phyloP scores from a whole-genome alignment of 64 coral and sea anemone species.

The Montipora cactus region DNA sequence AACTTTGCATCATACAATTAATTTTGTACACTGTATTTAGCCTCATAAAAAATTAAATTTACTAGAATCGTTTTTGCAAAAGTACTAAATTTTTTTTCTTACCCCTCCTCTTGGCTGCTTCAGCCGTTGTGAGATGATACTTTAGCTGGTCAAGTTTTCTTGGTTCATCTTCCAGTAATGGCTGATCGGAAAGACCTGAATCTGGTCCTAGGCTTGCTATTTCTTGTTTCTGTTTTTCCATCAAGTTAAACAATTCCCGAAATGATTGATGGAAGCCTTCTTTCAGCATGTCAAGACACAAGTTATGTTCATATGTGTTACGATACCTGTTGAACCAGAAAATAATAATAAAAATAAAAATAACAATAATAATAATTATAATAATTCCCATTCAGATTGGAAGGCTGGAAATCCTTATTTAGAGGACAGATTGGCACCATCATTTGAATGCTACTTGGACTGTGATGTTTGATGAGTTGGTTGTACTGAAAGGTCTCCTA shows the following conservation, averaged over 20 bases:
- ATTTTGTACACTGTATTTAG: too few relatives aligned
- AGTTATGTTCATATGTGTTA: constrained; percentile 95
- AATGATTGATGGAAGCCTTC: constrained; percentile 99
- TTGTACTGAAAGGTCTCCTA: too few relatives aligned
- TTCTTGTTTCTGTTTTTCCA: constrained; percentile 84
- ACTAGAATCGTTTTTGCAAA: too few relatives aligned
- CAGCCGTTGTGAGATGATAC: constrained; percentile 86
- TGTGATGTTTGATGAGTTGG: too few relatives aligned
- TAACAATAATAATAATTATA: too few relatives aligned
- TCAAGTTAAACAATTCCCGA: constrained; percentile 91
- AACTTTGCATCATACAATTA: too few relatives aligned
- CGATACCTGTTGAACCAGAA: constrained; percentile 71
- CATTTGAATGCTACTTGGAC: too few relatives aligned
- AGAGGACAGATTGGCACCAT: too few relatives aligned
- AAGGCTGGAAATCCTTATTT: too few relatives aligned
- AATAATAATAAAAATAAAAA: not conserved
- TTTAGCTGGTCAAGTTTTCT: constrained; percentile 94
- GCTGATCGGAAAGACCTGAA: constrained; percentile 81
- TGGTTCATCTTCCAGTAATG: constrained; percentile 85
- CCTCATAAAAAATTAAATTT: too few relatives aligned
- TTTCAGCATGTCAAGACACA: constrained; percentile 98
- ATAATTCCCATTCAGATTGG: too few relatives aligned
- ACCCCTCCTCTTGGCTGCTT: constrained; percentile 86
- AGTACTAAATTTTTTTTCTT: not conserved
- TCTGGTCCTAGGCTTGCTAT: constrained; percentile 78